A percentile compares a stretch with the other conserved stretches of the same genome.
Evolutionary conservation across 2,113 vertebrate genomes (phyloP).

Genomic region (Silurus asotus): DNA sequence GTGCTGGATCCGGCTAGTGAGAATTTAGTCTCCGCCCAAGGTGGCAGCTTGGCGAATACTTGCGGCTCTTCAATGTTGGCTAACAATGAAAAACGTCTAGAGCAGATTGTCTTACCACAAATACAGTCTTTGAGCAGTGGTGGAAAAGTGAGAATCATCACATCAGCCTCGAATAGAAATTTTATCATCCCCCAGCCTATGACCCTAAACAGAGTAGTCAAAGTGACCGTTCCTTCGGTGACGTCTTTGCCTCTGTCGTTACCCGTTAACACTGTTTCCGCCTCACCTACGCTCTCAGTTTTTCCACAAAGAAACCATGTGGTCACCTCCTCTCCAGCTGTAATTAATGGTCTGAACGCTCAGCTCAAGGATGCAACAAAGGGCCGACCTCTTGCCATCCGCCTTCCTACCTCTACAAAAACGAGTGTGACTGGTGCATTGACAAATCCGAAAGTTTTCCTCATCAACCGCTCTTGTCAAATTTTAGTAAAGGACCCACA

Average conservation of each 20-base stretch:
- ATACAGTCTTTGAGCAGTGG: slow-evolving; percentile 19
- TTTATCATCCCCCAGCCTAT: slow-evolving; percentile 37
- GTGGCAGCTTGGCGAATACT: neutral
- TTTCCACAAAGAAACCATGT: slow-evolving; percentile 56
- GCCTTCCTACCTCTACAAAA: slow-evolving; percentile 57
- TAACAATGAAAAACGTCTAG: slow-evolving; percentile 39
- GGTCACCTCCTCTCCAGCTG: slow-evolving; percentile 52
- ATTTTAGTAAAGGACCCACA: slow-evolving; percentile 80
- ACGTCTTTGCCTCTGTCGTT: neutral
- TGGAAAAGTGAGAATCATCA: slow-evolving; percentile 32
- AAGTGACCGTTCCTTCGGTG: slow-evolving; percentile 45
- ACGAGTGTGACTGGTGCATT: slow-evolving; percentile 29
- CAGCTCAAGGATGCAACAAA: slow-evolving; percentile 49
- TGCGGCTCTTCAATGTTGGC: slow-evolving; percentile 53
- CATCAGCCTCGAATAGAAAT: slow-evolving; percentile 14
- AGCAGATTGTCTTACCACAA: slow-evolving; percentile 39
- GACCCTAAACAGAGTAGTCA: slow-evolving; percentile 43
- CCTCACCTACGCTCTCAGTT: slow-evolving; percentile 39
- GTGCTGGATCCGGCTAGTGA: slow-evolving; percentile 61
- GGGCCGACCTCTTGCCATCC: slow-evolving; percentile 62
- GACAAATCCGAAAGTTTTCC: slow-evolving; percentile 74
- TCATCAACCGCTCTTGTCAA: slow-evolving; percentile 83
- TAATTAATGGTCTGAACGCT: slow-evolving; percentile 66
- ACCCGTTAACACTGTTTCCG: neutral
- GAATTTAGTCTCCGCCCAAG: slow-evolving; percentile 55